Conservation (phyloP, 1,140 invertebrate species). For the Formica selysi region DNA sequence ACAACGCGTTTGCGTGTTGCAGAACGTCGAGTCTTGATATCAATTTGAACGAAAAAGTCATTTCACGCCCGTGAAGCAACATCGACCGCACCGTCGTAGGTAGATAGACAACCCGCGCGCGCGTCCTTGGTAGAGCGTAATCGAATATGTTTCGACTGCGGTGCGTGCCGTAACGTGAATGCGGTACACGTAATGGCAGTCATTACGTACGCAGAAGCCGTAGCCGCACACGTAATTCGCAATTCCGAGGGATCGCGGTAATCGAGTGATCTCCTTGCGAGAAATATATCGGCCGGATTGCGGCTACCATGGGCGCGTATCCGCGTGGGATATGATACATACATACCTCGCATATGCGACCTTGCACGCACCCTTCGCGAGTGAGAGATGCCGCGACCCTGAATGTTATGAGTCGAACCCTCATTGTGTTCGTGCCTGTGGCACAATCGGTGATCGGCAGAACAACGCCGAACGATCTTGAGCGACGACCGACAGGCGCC, state of each 20-base stretch:
- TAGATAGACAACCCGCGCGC: neutral
- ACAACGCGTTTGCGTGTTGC: neutral
- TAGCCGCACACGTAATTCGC: slow-evolving; percentile 38
- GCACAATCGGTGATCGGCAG: neutral
- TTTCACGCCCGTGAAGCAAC: neutral
- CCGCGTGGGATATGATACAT: neutral
- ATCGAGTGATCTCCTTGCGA: slow-evolving; percentile 60
- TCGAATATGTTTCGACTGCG: slow-evolving; percentile 52
- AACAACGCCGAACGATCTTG: slow-evolving; percentile 15
- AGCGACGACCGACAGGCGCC: slow-evolving; percentile 21
- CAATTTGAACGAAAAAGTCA: slow-evolving; percentile 21
- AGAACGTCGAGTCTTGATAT: neutral
- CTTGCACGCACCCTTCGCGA: slow-evolving; percentile 50
- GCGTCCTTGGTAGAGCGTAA: slow-evolving; percentile 47
- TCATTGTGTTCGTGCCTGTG: slow-evolving; percentile 42
- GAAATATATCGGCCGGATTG: slow-evolving; percentile 57
- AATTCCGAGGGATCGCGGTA: slow-evolving; percentile 59
- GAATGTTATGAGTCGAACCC: slow-evolving; percentile 40
- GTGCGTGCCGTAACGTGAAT: slow-evolving; percentile 51
- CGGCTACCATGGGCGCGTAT: slow-evolving; percentile 2
- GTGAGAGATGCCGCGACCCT: slow-evolving; percentile 47
- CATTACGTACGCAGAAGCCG: slow-evolving; percentile 53
- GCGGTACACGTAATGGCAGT: slow-evolving; percentile 58
- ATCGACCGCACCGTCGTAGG: slow-evolving; percentile 10
- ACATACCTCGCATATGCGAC: slow-evolving; percentile 9